Evolutionary conservation across 2,888 invertebrate genomes (phyloP), one percentile per base, ranked within the genome.

Genomic region (Euplagia quadripunctaria): DNA sequence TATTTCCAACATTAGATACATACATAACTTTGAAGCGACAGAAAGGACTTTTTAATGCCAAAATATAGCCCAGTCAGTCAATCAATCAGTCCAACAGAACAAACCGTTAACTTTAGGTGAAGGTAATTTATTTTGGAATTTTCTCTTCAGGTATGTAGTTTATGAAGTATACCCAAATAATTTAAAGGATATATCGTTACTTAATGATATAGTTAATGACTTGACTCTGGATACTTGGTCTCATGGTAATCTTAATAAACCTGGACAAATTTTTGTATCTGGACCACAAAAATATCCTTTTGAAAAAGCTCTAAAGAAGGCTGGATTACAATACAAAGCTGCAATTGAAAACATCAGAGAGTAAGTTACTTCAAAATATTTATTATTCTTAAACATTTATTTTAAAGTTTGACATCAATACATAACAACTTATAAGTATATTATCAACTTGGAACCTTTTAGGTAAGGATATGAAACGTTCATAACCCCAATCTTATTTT

Each of bases 331-430:
- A 43, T 92, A 84, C 78, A 86, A 77, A 49, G 76, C 91, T 16
- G 78, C 83, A 41, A 82, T 85, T 8, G 88, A 90, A n/a, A 92
- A 93, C 80, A 86, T 93, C 70, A 91, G 87, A 82, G 89, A 91
- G 93, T 93, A 86, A 91, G 93, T 89, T 0, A 41, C 11, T 31
- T 20, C 4, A 8, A 43, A 58, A 8, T 6, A 8, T 63, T 20
- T 14, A 71, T 67, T 65, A n/a, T 0, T 41, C 4, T 16, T 8
- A 0, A 61, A 61, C 3, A 46, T 31, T 31, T 31, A 31, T 31
- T 31, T 31, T 31, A 31, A 31, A 1, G 31, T 2, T 31, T 31
- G 31, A 31, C 2, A 1, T 31, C 31, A 31, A 31, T 31, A 31
- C 31, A 31, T 31, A 31, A 31, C 31, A 31, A 31, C 31, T 31